Evolutionary conservation across 2,888 invertebrate species (phyloP), one percentile per base, ranked within the genome.

Genomic region (Ophion costatus): DNA sequence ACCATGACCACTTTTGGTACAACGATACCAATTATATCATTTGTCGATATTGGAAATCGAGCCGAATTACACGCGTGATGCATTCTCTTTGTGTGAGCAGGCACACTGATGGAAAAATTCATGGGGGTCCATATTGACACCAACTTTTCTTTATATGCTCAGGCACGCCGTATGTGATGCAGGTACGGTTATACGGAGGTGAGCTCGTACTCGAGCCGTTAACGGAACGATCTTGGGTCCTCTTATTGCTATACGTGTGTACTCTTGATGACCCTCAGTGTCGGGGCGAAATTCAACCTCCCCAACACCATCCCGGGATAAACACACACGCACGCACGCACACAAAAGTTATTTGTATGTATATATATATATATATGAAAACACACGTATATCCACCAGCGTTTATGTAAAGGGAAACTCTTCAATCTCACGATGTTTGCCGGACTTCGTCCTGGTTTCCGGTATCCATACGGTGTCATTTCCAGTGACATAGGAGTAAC

Each of bases 171-270:
- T 24, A 17, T 45, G 45, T 1, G 45, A n/a, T 75, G 45, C 63
- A 51, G 24, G 69, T 79, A 74, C 82, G 82, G 73, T 78, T 78
- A 82, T 74, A 45, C 67, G 69, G 67, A 73, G 56, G 82, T 82
- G 69, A 82, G 67, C 78, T 82, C 73, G 59, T 22, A 51, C 69
- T 42, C 51, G 63, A 57, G 51, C 74, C 79, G 79, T 79, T 70
- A 83, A 83, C 74, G 69, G 79, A 57, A 61, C 70, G 70, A 79
- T 70, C 51, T 17, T 7, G 29, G 17, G 24, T 70, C n/a, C n/a
- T 29, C 14, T 14, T 56, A 1, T 17, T 20, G 57, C 57, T 20
- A 57, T n/a, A 17, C 20, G n/a, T 57, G 6, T 57, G 29, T 29
- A 70, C 22, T 22, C 67, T 67, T 7, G 45, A 67, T 45, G 70